These are phyloP conservation scores for Nephotettix cincticeps DNA, from an alignment of 1,140 invertebrate species.

Conservation along the genomic window DNA sequence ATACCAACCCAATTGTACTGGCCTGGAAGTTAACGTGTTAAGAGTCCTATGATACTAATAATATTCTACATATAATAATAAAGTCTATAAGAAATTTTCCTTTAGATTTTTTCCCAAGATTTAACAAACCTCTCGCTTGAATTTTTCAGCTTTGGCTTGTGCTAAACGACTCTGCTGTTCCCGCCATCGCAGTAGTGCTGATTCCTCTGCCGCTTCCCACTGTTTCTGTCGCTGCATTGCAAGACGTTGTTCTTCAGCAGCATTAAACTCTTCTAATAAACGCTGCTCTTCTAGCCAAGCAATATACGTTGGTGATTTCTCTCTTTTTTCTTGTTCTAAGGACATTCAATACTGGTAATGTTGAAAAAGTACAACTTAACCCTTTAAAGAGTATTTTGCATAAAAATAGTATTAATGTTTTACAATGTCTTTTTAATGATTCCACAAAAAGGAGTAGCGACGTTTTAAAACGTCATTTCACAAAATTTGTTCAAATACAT, in stretches of 20 bases:
- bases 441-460: too few species aligned
- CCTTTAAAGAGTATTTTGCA: too few species aligned
- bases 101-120: too few species aligned
- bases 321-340: conserved; percentile 41
- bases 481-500: too few species aligned
- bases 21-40: too few species aligned
- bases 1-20: too few species aligned
- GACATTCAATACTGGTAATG: conserved; percentile 22
- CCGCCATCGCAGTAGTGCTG: conserved; percentile 54
- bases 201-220: conserved; percentile 51
- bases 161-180: conserved; percentile 52
- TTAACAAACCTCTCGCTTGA: conserved; percentile 52
- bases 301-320: conserved; percentile 48
- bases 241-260: conserved; percentile 48
- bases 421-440: too few species aligned
- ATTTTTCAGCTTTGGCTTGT: conserved; percentile 49
- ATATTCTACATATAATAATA: too few species aligned
- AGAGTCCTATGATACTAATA: too few species aligned
- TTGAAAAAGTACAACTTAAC: background rate
- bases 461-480: too few species aligned
- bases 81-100: too few species aligned
- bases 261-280: conserved; percentile 46
- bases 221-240: conserved; percentile 52
- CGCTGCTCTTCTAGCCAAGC: conserved; percentile 49
- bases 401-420: too few species aligned